These are phyloP conservation scores for Pungitius pungitius DNA, from an alignment of 2,113 vertebrate genomes.

Conservation along the genomic window DNA sequence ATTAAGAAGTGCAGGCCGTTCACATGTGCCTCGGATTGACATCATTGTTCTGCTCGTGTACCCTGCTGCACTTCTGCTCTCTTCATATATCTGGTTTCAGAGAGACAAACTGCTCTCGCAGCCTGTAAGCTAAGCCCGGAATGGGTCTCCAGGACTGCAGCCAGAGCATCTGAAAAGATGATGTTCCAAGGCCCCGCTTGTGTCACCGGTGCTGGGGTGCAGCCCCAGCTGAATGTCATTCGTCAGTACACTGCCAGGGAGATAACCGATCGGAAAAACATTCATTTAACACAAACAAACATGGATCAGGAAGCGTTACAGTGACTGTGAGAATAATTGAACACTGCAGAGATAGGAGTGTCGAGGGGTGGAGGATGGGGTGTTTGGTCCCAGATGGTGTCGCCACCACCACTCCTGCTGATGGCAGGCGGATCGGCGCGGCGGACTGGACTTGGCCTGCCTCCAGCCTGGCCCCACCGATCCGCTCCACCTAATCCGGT, in stretches of 20 bases:
- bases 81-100: constrained; percentile 16
- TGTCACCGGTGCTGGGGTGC: constrained; percentile 40
- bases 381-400: constrained; percentile 42
- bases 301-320: constrained; percentile 28
- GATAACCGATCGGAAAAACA: constrained; percentile 22
- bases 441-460: constrained; percentile 47
- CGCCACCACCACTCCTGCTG: constrained; percentile 31
- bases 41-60: constrained; percentile 4
- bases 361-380: neutral
- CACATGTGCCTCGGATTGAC: constrained; percentile 16
- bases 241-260: constrained; percentile 22
- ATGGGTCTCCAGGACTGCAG: constrained; percentile 21
- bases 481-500: constrained; percentile 41
- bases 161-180: constrained; percentile 45
- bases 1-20: neutral
- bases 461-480: constrained; percentile 35
- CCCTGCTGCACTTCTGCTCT: constrained; percentile 3
- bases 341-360: constrained; percentile 6
- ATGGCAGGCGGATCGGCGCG: constrained; percentile 53
- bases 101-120: neutral
- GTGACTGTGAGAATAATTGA: constrained; percentile 28
- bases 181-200: constrained; percentile 42
- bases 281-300: constrained; percentile 35
- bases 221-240: constrained; percentile 51
- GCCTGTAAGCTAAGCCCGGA: constrained; percentile 36